Conservation (phyloP, 1,140 invertebrate genomes). For the Dolichoris vasculosae region DNA sequence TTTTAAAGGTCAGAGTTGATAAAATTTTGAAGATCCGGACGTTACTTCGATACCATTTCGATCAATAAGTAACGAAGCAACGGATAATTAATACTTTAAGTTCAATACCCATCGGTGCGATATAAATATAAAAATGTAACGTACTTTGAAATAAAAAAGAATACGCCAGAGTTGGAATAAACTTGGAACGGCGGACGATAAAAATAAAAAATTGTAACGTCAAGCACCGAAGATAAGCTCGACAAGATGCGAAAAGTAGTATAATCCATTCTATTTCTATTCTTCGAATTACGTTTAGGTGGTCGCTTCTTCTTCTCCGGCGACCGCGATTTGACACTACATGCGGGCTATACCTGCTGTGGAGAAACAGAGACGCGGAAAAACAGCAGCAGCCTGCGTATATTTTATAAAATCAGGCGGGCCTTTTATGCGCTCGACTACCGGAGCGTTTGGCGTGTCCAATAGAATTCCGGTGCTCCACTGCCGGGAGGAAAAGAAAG, state of each 20-base stretch:
- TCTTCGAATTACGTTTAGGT: background rate
- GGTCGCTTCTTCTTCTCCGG: background rate
- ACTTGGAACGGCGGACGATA: background rate
- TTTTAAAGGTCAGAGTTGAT: too few relatives aligned
- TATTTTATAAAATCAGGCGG: slow-evolving; percentile 65
- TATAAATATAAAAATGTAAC: too few relatives aligned
- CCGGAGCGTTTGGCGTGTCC: slow-evolving; percentile 67
- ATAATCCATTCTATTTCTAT: background rate
- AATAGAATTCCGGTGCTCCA: slow-evolving; percentile 62
- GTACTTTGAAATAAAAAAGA: too few relatives aligned
- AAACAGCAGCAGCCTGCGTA: slow-evolving; percentile 45
- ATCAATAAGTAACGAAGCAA: too few relatives aligned
- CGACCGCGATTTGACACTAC: slow-evolving; percentile 57
- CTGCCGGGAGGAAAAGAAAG: slow-evolving; percentile 51
- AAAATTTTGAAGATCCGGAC: too few relatives aligned
- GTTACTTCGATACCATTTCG: too few relatives aligned
- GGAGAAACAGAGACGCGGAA: background rate
- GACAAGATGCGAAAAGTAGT: background rate
- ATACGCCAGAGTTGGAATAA: background rate
- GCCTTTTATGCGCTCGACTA: slow-evolving; percentile 67
- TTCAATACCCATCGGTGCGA: too few relatives aligned
- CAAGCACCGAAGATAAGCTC: too few relatives aligned
- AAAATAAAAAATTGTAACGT: background rate
- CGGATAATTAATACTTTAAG: too few relatives aligned
- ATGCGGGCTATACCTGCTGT: slow-evolving; percentile 59